Conservation (phyloP, 2,797 vertebrate species). For the Silurus lanzhouensis region DNA sequence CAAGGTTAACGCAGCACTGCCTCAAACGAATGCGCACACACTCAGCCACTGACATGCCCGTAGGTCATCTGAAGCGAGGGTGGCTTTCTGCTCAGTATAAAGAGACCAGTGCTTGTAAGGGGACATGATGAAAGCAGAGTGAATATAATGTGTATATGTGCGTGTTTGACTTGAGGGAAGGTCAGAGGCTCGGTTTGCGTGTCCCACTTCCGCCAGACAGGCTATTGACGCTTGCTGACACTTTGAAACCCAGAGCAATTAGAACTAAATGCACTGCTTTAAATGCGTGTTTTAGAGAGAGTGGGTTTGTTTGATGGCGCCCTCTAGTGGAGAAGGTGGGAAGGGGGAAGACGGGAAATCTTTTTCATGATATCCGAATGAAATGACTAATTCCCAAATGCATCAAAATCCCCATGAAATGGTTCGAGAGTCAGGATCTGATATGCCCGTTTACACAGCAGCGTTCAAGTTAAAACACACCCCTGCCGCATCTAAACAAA, state of each 20-base stretch:
- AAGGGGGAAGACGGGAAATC: neutral
- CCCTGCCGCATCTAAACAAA: neutral
- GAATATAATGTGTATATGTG: slow-evolving; percentile 19
- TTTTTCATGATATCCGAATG: too few relatives aligned
- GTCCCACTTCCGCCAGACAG: slow-evolving; percentile 26
- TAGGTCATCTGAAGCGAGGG: slow-evolving; percentile 45
- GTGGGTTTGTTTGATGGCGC: neutral
- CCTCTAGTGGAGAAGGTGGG: slow-evolving; percentile 26
- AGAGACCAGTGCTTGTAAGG: slow-evolving; percentile 60
- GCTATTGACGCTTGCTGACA: slow-evolving; percentile 40
- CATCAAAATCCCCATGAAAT: neutral
- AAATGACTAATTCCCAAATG: neutral
- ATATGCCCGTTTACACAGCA: neutral
- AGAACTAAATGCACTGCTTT: neutral
- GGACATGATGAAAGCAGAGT: slow-evolving; percentile 52
- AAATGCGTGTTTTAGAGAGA: neutral
- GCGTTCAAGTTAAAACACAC: neutral
- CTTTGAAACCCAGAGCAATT: slow-evolving; percentile 39
- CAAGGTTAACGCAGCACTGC: slow-evolving; percentile 28
- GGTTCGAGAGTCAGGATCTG: neutral
- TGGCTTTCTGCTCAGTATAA: slow-evolving; percentile 17
- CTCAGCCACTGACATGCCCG: slow-evolving; percentile 44
- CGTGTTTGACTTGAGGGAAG: slow-evolving; percentile 28
- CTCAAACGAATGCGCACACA: slow-evolving; percentile 53
- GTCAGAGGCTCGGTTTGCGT: slow-evolving; percentile 15